phyloP scores from a whole-genome alignment of 2,113 vertebrate species.

The Rhabdornis inornatus region DNA sequence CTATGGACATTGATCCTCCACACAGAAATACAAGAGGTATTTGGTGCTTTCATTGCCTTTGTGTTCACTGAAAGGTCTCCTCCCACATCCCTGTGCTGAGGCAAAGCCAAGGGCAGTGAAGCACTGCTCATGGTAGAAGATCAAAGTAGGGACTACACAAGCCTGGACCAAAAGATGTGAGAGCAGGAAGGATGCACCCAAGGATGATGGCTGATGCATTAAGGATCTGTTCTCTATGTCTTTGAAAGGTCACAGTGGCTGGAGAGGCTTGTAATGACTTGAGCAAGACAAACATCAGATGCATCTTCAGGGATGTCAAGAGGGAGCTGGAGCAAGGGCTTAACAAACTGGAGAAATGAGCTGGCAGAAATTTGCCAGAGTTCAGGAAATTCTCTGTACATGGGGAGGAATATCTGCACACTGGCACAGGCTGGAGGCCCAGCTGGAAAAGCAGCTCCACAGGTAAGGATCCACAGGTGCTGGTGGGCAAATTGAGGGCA shows the following conservation, averaged over 20 bases:
- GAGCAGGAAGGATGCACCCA: neutral
- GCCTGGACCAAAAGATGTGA: neutral
- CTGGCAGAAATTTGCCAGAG: neutral
- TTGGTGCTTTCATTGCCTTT: neutral
- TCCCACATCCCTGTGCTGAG: neutral
- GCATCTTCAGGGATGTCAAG: neutral
- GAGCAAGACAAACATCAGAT: neutral
- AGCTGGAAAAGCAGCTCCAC: neutral
- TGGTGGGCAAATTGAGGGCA: neutral
- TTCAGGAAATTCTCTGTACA: neutral
- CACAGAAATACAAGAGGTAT: neutral
- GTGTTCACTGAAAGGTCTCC: neutral
- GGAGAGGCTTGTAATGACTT: neutral
- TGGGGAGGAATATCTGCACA: accelerated
- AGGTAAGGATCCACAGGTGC: neutral
- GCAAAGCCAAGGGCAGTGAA: neutral
- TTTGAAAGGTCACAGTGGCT: neutral
- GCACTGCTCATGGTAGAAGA: neutral
- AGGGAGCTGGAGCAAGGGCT: neutral
- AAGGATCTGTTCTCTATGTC: neutral
- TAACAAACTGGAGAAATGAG: neutral
- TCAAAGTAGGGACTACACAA: neutral
- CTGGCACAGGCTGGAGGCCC: neutral
- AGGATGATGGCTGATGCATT: neutral
- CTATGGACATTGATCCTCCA: neutral